A percentile compares a stretch with the other conserved stretches of the same genome.
Evolutionary conservation across 2,797 vertebrate genomes (phyloP).

Genomic region (Acanthurus lineatus): DNA sequence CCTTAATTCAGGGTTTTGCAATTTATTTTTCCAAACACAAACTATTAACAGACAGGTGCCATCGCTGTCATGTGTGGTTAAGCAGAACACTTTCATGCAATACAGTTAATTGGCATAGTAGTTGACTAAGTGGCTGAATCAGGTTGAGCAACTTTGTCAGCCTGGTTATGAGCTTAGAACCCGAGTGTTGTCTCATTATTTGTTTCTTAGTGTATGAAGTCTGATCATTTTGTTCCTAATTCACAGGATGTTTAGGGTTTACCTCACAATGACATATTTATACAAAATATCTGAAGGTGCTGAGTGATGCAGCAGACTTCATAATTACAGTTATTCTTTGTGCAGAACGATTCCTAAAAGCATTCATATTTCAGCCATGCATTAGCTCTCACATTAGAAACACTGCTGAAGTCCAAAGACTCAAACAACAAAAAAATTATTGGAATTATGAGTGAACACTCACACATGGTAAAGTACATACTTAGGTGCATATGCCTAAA

Average conservation of each 20-base stretch:
- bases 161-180: background rate
- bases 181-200: background rate
- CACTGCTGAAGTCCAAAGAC: background rate
- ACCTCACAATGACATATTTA: conserved; percentile 1
- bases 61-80: too few relatives aligned
- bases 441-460: background rate
- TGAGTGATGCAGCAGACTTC: background rate
- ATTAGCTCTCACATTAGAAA: background rate
- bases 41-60: background rate
- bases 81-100: background rate
- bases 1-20: background rate
- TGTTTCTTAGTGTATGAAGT: background rate
- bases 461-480: conserved; percentile 6
- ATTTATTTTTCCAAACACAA: conserved; percentile 20
- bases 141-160: conserved; percentile 50
- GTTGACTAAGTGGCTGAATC: conserved; percentile 15
- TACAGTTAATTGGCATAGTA: background rate
- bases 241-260: background rate
- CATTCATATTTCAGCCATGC: background rate
- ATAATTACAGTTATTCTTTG: background rate
- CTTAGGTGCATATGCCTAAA: background rate
- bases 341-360: background rate
- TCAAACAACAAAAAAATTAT: conserved; percentile 1
- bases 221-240: background rate
- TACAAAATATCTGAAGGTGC: conserved; percentile 5